Evolutionary conservation across 1,140 invertebrate genomes (phyloP).

Genomic region (Tachypleus tridentatus): DNA sequence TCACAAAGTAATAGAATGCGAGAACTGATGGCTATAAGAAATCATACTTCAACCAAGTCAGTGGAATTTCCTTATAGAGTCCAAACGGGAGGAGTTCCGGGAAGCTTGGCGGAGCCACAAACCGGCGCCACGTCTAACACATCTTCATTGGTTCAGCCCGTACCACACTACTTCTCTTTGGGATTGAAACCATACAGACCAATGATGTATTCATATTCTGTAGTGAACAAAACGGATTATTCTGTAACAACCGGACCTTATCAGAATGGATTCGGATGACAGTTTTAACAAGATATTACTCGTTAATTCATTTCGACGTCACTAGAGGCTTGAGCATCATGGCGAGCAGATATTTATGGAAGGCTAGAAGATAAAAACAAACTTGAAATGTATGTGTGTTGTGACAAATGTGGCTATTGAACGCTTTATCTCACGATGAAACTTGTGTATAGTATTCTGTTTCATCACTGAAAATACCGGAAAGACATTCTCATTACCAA

Average conservation of each 20-base stretch:
- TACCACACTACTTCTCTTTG: conserved; percentile 15
- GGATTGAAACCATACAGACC: conserved; percentile 14
- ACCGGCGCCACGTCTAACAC: not conserved
- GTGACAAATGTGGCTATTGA: too few relatives aligned
- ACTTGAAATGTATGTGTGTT: too few relatives aligned
- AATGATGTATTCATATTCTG: conserved; percentile 15
- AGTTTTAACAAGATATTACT: too few relatives aligned
- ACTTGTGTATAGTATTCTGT: too few relatives aligned
- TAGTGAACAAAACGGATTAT: conserved; percentile 17
- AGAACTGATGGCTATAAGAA: not conserved
- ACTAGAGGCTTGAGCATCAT: too few relatives aligned
- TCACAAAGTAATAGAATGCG: not conserved
- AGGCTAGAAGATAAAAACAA: too few relatives aligned
- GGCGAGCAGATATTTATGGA: too few relatives aligned
- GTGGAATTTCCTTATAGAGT: not conserved
- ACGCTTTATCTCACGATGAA: too few relatives aligned
- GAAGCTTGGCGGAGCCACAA: not conserved
- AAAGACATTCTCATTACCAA: too few relatives aligned
- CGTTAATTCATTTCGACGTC: too few relatives aligned
- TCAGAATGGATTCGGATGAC: too few relatives aligned
- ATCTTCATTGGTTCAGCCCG: conserved; percentile 12
- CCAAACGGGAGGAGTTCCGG: not conserved
- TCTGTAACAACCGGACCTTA: not conserved
- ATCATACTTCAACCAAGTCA: not conserved
- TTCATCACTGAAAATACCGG: too few relatives aligned